These are phyloP conservation scores for Unio pictorum DNA, from an alignment of 2,888 invertebrate genomes.

Conservation along the genomic window DNA sequence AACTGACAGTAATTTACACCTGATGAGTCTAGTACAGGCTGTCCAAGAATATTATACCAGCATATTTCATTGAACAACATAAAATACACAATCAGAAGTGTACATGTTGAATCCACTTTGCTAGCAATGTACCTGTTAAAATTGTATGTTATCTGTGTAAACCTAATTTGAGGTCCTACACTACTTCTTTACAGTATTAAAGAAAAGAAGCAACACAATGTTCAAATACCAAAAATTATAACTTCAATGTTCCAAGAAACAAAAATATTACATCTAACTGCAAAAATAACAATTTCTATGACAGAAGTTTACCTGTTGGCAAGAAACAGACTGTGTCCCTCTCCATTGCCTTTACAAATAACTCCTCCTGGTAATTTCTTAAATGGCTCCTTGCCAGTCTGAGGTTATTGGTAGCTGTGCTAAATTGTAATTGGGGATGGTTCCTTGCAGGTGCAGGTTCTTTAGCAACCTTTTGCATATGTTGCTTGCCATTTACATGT, in stretches of 20 bases:
- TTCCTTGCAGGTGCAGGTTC: slow-evolving; percentile 33
- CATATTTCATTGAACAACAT: no score
- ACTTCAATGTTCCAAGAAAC: not conserved
- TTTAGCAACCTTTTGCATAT: slow-evolving; percentile 42
- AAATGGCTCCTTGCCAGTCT: slow-evolving; percentile 37
- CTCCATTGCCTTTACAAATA: slow-evolving; percentile 52
- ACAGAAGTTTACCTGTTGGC: slow-evolving; percentile 55
- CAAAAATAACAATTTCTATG: slow-evolving; percentile 1
- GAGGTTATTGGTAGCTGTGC: slow-evolving; percentile 9
- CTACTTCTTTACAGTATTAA: no score
- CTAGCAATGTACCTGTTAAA: no score
- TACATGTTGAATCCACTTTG: no score
- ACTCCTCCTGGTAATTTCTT: slow-evolving; percentile 59
- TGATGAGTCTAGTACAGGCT: no score
- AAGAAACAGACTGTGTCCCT: slow-evolving; percentile 57
- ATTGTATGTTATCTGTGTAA: no score
- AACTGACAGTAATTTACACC: no score
- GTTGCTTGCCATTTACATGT: slow-evolving; percentile 49
- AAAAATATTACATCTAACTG: not conserved
- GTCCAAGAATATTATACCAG: no score
- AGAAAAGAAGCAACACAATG: no score
- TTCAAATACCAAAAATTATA: no score
- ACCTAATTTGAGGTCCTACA: no score
- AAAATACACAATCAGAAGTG: no score
- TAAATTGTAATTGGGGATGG: slow-evolving; percentile 12